A percentile compares a stretch with the other conserved stretches of the same genome.
Conservation (phyloP, 2,888 invertebrate genomes). For the Caprella mutica region DNA sequence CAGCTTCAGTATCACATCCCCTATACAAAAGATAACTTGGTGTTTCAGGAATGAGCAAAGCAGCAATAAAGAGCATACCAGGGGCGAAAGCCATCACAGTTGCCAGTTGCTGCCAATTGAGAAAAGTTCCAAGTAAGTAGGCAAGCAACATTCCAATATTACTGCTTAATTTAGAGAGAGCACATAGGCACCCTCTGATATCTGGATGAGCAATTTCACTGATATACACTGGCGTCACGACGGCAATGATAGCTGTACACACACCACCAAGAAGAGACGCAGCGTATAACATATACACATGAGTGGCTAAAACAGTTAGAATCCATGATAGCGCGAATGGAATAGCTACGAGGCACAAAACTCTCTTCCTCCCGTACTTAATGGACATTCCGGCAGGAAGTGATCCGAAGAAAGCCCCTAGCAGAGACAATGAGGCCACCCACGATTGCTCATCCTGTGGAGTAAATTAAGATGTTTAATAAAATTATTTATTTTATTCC, state of each 20-base stretch:
- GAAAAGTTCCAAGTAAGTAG: conserved; percentile 67
- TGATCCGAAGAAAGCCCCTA: conserved; percentile 68
- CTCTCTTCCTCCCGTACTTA: conserved; percentile 57
- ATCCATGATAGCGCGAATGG: conserved; percentile 72
- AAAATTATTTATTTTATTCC: no score
- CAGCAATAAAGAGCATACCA: conserved; percentile 57
- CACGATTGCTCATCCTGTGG: conserved; percentile 62
- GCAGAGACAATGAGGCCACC: conserved; percentile 65
- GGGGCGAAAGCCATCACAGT: conserved; percentile 66
- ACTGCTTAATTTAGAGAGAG: conserved; percentile 71
- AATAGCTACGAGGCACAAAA: conserved; percentile 58
- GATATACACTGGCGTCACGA: conserved; percentile 69
- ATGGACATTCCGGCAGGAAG: conserved; percentile 66
- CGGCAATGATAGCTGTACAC: conserved; percentile 63
- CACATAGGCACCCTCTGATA: conserved; percentile 73
- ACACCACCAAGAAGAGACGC: conserved; percentile 76
- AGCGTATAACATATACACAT: conserved; percentile 65
- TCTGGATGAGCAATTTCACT: conserved; percentile 81
- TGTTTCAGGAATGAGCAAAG: conserved; percentile 74
- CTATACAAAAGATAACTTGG: conserved; percentile 69
- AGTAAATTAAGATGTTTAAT: not conserved
- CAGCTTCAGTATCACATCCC: conserved; percentile 60
- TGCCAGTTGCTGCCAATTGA: conserved; percentile 75
- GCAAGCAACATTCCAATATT: conserved; percentile 74
- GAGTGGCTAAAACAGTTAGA: conserved; percentile 62